Evolutionary conservation across 2,113 vertebrate genomes (phyloP), one percentile per base, ranked within the genome.

Genomic region (Balaenoptera acutorostrata): DNA sequence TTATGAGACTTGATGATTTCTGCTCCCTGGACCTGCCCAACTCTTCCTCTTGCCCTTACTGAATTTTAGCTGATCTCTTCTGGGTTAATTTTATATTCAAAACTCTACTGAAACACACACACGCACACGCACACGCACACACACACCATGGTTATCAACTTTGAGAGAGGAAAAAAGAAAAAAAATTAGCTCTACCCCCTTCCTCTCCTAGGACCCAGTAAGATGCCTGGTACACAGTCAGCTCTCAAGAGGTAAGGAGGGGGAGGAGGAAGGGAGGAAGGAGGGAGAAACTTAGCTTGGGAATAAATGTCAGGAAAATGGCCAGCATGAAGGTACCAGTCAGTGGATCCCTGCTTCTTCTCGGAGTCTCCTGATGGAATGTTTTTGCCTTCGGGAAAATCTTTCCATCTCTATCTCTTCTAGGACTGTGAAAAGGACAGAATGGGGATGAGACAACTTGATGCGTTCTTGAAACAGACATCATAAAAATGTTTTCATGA

Each of bases 1-100:
- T 41, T 36, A 21, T 29, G 33, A 93, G 46, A 55, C 10, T 55
- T 57, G 15, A 33, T 12, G 55, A 8, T 64, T 82, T 49, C 66
- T 83, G 39, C 8, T 86, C 36, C 87, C 55, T 18, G 23, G 39
- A 41, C 31, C 36, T 89, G 44, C 39, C 14, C 59, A 75, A 39
- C 49, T 69, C 33, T 90, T 94, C 72, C 66, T 87, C 66, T 97
- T 52, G 29, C 31, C 25, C 72, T 84, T 33, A 25, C 69, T 61
- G 78, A 96, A 68, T 68, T 59, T 55, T 72, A 86, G 41, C 64
- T 85, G 31, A 55, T 94, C 21, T 55, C 12, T 25, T 55, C 68
- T 31, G 75, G 66, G 66, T 52, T 84, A 46, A 57, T 33, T 95
- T 96, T 74, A 57, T 12, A 94, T 85, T 77, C 61, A 88, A 27